Base-by-base conservation (phyloP, 2,113 vertebrate species). In the Psittacus erithacus region DNA sequence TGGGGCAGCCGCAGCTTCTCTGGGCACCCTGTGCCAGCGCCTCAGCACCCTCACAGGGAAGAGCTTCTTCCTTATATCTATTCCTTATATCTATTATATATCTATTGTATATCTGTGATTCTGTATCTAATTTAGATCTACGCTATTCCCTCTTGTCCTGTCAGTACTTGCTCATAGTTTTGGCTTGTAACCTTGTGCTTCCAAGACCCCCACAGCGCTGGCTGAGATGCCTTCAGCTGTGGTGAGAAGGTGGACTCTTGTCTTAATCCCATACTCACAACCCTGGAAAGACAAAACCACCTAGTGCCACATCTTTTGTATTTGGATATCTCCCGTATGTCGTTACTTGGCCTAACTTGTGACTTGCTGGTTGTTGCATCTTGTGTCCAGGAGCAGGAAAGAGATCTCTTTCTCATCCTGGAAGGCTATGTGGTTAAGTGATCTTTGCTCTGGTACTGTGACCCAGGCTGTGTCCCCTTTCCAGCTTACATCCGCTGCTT, bases 251-350 rank as follows among this genome's bases (percentile, higher is more conserved):
- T 27, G 2, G 19, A 18, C 35, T 20, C n/a, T 38, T 73, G 23
- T 24, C 20, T 19, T 19, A 5, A 6, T 13, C 9, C 15, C 8
- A 0, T 5, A 10, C 14, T 8, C 28, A 5, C 13, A 7, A 7
- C 4, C 18, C 12, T 44, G 31, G 28, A n/a, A 49, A 53, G 50
- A 74, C 33, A 39, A n/a, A 70, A 7, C 8, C 11, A 1, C 7
- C 4, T 12, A 9, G 19, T 5, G 29, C 9, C 1, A 0, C 3
- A 0, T 38, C 12, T n/a, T 44, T 44, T 19, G 20, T 2, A 1
- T 53, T 60, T 85, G 27, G 6, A 44, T 35, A 13, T 62, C 5
- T 1, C 31, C 3, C 23, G 23, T 46, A 0, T 6, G 31, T 47
- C 13, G 14, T 55, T 43, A 10, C 29, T 38, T 43, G 43, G 18